phyloP scores from a whole-genome alignment of 1,140 invertebrate genomes.

The Magallana angulata region DNA sequence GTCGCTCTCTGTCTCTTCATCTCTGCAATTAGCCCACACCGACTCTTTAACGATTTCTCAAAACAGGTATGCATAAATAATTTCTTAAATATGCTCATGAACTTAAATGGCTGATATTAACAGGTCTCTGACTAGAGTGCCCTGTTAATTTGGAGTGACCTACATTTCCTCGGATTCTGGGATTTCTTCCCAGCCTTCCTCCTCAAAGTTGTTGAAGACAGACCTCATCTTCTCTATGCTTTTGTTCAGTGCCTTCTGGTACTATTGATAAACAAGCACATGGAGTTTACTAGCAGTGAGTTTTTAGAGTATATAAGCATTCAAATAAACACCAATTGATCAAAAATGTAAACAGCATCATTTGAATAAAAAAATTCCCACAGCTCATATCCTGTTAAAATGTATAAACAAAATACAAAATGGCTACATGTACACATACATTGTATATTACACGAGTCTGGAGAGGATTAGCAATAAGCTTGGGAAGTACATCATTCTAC shows the following conservation, averaged over 20 bases:
- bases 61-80: too few species aligned
- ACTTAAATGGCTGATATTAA: too few species aligned
- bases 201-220: conserved; percentile 64
- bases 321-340: too few species aligned
- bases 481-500: neutral
- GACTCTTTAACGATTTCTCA: too few species aligned
- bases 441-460: too few species aligned
- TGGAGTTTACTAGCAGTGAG: neutral
- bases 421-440: too few species aligned
- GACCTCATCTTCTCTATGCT: conserved; percentile 68
- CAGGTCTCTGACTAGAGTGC: too few species aligned
- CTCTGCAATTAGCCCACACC: conserved; percentile 52
- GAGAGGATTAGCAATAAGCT: neutral
- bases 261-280: conserved; percentile 52
- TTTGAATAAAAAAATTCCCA: neutral
- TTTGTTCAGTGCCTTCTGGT: conserved; percentile 64
- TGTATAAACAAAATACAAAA: too few species aligned
- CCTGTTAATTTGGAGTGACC: neutral
- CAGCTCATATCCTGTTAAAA: too few species aligned
- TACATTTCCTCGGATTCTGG: conserved; percentile 62
- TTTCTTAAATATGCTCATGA: too few species aligned
- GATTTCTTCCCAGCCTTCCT: conserved; percentile 76
- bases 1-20: conserved; percentile 66
- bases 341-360: neutral
- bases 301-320: neutral